Conservation (phyloP, 1,140 invertebrate species). For the Scaptomyza montana region DNA sequence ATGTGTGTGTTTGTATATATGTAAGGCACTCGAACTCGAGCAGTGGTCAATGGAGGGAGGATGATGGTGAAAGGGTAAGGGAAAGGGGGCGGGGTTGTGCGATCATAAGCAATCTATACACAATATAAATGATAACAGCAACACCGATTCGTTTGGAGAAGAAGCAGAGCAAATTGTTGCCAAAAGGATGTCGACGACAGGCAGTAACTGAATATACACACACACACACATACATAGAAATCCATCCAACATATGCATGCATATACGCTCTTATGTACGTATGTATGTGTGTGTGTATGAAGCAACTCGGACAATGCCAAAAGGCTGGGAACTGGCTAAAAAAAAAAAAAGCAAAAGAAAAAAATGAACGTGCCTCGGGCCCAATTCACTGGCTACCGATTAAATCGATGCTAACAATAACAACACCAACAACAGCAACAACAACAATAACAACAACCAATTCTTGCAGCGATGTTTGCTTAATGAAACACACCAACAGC, state of each 20-base stretch:
- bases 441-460: constrained; percentile 12
- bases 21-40: constrained; percentile 21
- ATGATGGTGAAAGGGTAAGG: constrained; percentile 5
- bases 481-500: constrained; percentile 58
- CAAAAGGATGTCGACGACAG: constrained; percentile 30
- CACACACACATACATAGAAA: no score
- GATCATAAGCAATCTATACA: constrained; percentile 47
- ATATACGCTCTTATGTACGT: not conserved
- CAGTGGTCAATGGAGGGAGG: constrained; percentile 8
- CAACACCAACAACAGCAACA: constrained; percentile 17
- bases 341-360: no score
- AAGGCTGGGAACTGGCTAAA: constrained; percentile 12
- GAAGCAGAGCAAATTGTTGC: constrained; percentile 46
- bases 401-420: constrained; percentile 56
- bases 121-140: constrained; percentile 46
- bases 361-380: not conserved
- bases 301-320: constrained; percentile 26
- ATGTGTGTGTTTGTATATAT: not conserved
- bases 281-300: not conserved
- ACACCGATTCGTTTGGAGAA: not conserved
- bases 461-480: constrained; percentile 64
- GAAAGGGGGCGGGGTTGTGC: not conserved
- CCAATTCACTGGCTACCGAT: constrained; percentile 62
- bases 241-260: not conserved
- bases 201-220: constrained; percentile 6